Base-by-base conservation (phyloP, 2,888 invertebrate species). In the Scaptomyza parva region DNA sequence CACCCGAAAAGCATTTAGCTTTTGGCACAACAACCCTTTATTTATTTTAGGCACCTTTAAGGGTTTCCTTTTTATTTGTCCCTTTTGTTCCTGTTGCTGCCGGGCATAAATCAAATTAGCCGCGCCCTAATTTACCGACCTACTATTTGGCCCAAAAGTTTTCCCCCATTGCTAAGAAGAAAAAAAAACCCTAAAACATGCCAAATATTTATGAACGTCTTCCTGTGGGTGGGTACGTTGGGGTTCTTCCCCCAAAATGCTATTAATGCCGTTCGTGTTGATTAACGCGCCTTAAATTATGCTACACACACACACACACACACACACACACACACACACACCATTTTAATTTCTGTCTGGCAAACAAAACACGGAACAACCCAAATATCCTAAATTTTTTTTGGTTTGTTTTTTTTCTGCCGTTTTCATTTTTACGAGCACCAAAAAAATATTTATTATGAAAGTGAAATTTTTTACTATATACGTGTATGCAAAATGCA, bases 251-350 rank as follows among this genome's bases (percentile, higher is more conserved):
- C 40, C 33, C 33, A 18, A 40, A 40, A 33, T 12, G 47, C 22
- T 43, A 33, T 58, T 40, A 20, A 33, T 58, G 30, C n/a, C 59
- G 9, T 76, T 73, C 17, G 60, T 66, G 66, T 62, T 77, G 60
- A 48, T 69, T 69, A 72, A 66, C 61, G 64, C 83, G 79, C 88
- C 71, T 71, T 47, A 53, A 76, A 79, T 58, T 88, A 86, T 82
- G 83, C 83, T 64, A 68, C 65, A 68, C 33, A 12, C n/a, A n/a
- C n/a, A 59, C 62, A 68, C 33, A 12, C n/a, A n/a, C n/a, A 59
- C 62, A 68, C 65, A 68, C 33, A 12, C n/a, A n/a, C n/a, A 59
- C 62, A 68, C 65, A 68, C 33, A 12, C n/a, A n/a, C n/a, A 59
- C 62, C n/a, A n/a, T n/a, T 64, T 59, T 30, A 24, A 43, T 59